Conservation (phyloP, 2,888 invertebrate species). For the Aphidoletes aphidimyza region DNA sequence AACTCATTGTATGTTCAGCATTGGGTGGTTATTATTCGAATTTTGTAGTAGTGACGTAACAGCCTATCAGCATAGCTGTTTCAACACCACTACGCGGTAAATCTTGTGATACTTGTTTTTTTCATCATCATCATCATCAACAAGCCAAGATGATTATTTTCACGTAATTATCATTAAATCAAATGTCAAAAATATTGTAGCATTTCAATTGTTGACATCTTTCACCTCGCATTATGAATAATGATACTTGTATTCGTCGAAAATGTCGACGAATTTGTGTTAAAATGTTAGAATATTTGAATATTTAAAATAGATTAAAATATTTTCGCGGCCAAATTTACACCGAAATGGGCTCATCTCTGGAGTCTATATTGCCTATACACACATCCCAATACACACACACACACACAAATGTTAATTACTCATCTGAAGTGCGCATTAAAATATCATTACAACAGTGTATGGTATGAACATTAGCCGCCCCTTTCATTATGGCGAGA, state of each 20-base stretch:
- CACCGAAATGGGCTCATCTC: no score
- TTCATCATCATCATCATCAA: no score
- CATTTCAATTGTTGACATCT: not conserved
- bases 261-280: no score
- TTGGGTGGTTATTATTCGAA: no score
- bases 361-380: not conserved
- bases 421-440: constrained; percentile 28
- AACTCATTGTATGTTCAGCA: not conserved
- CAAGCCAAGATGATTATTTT: not conserved
- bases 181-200: not conserved
- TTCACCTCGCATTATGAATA: constrained; percentile 1
- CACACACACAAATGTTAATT: constrained; percentile 8
- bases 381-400: not conserved
- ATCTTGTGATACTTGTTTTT: no score
- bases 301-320: constrained; percentile 17
- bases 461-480: not conserved
- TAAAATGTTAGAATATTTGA: not conserved
- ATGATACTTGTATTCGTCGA: constrained; percentile 2
- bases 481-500: not conserved
- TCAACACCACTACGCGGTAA: no score
- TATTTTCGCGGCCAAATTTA: not conserved
- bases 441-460: constrained; percentile 3
- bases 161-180: not conserved
- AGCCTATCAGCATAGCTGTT: not conserved
- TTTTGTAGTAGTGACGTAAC: not conserved